A percentile compares a stretch with the other conserved stretches of the same genome.
These are phyloP conservation scores for Chydorus sphaericus DNA, from an alignment of 2,888 invertebrate genomes.

Conservation along the genomic window DNA sequence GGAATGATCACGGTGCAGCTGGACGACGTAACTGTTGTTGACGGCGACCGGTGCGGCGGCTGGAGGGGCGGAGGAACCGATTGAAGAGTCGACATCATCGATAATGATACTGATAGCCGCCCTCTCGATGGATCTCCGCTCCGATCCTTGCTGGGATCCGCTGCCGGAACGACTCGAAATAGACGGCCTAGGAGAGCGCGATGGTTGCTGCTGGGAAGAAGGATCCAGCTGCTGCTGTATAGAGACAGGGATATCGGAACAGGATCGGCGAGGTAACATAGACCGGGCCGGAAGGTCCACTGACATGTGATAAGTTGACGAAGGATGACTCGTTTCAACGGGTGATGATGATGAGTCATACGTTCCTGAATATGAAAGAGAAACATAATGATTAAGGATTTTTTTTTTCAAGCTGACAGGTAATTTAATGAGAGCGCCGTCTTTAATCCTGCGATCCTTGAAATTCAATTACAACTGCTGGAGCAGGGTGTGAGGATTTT, in stretches of 20 bases:
- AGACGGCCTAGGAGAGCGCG: neutral
- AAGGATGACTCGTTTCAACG: too few relatives aligned
- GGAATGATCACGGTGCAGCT: neutral
- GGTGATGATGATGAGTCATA: too few relatives aligned
- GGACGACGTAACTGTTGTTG: neutral
- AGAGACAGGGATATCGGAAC: neutral
- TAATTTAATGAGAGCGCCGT: too few relatives aligned
- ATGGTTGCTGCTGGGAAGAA: neutral
- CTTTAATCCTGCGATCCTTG: too few relatives aligned
- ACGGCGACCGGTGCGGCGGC: neutral
- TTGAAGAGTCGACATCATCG: constrained; percentile 83
- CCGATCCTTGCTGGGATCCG: neutral
- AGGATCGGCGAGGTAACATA: neutral
- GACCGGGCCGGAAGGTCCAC: too few relatives aligned
- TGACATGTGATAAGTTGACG: neutral
- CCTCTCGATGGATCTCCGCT: constrained; percentile 43
- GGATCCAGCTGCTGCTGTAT: neutral
- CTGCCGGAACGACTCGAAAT: neutral
- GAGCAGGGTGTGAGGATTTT: too few relatives aligned
- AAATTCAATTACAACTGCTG: too few relatives aligned
- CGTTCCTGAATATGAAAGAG: too few relatives aligned
- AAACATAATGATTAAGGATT: too few relatives aligned
- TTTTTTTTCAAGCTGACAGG: too few relatives aligned
- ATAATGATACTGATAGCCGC: constrained; percentile 86
- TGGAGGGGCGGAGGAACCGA: constrained; percentile 42